Evolutionary conservation across 2,113 vertebrate genomes (phyloP).

Genomic region (Phalacrocorax carbo): DNA sequence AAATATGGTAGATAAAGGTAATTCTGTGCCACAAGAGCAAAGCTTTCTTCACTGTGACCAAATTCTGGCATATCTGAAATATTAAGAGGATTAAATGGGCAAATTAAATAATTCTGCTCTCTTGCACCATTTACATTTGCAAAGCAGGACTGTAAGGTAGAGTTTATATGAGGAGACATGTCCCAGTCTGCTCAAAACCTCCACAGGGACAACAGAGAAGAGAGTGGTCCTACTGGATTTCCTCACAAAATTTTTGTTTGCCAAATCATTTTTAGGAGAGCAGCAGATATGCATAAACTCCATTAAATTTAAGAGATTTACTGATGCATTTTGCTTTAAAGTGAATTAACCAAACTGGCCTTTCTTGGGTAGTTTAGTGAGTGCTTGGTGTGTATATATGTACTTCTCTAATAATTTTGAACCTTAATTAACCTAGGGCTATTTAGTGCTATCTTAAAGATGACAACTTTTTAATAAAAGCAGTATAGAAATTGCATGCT

Average conservation of each 20-base stretch:
- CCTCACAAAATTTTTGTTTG: background rate
- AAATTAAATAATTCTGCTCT: slow-evolving; percentile 3
- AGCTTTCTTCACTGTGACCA: background rate
- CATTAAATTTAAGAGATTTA: background rate
- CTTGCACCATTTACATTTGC: background rate
- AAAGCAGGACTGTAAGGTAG: background rate
- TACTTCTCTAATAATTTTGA: background rate
- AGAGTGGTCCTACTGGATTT: background rate
- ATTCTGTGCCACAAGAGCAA: slow-evolving; percentile 4
- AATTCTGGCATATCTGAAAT: slow-evolving; percentile 29
- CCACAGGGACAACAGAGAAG: background rate
- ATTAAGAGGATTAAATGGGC: slow-evolving; percentile 11
- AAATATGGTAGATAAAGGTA: background rate
- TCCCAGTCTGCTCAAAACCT: background rate
- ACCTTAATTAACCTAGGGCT: background rate
- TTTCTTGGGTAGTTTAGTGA: background rate
- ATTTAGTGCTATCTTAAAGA: background rate
- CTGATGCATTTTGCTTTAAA: background rate
- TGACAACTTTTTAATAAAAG: background rate
- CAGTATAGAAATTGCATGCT: background rate
- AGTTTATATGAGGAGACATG: background rate
- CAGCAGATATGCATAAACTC: background rate
- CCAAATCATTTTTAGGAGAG: background rate
- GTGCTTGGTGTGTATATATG: background rate
- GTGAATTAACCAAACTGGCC: background rate